Conservation (phyloP, 2,888 invertebrate genomes). For the Tetropium fuscum region DNA sequence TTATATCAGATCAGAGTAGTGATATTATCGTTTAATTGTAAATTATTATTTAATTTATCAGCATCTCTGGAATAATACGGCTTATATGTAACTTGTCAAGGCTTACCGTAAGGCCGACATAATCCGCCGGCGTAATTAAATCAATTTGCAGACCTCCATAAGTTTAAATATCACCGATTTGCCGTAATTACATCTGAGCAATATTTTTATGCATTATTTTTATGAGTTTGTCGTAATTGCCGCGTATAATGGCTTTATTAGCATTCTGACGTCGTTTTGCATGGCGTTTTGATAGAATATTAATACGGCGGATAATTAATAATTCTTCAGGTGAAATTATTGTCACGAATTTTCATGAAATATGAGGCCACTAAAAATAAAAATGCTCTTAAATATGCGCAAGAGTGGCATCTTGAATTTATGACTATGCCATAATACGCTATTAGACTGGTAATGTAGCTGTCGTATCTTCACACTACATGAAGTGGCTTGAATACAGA, state of each 20-base stretch:
- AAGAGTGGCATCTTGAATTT: background rate
- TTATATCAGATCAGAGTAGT: conserved; percentile 27
- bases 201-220: conserved; percentile 1
- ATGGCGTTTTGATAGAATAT: conserved; percentile 25
- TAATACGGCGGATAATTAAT: conserved; percentile 31
- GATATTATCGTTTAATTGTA: conserved; percentile 39
- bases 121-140: conserved; percentile 3
- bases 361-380: conserved; percentile 6
- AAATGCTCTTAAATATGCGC: conserved; percentile 4
- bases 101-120: conserved; percentile 19
- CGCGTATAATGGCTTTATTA: conserved; percentile 10
- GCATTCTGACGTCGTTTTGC: background rate
- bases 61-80: conserved; percentile 32
- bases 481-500: too few relatives aligned
- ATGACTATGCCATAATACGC: background rate
- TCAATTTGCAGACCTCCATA: conserved; percentile 17
- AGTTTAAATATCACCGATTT: conserved; percentile 12
- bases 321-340: conserved; percentile 24
- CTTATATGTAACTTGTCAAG: conserved; percentile 35
- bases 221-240: background rate
- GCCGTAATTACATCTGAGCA: conserved; percentile 8
- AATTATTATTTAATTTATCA: conserved; percentile 41
- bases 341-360: conserved; percentile 12
- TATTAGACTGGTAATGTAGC: background rate
- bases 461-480: too few relatives aligned